phyloP scores from a whole-genome alignment of 2,113 vertebrate genomes.

The Vidua macroura region DNA sequence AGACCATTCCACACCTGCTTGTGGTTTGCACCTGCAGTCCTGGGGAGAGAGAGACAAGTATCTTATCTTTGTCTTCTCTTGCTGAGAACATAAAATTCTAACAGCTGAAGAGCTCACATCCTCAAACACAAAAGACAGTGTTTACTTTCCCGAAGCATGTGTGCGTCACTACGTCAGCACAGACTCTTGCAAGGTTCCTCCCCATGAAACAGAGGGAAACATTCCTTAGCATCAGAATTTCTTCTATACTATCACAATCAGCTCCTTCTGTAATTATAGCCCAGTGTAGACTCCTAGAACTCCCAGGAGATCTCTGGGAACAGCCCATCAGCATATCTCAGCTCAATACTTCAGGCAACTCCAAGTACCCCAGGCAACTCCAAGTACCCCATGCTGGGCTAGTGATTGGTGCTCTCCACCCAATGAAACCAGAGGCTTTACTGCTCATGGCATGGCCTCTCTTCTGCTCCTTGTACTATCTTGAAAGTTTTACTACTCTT shows the following conservation, averaged over 20 bases:
- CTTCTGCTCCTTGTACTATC: background rate
- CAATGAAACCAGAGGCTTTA: background rate
- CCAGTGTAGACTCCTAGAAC: background rate
- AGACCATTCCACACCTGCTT: slow-evolving; percentile 91
- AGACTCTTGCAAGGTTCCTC: background rate
- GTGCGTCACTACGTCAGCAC: accelerated
- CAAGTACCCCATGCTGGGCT: background rate
- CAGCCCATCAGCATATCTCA: accelerated
- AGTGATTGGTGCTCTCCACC: accelerated
- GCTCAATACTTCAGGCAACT: background rate
- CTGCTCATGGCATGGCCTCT: background rate
- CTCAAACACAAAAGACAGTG: background rate
- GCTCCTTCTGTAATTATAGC: background rate
- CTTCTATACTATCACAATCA: background rate
- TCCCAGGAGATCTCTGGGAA: background rate
- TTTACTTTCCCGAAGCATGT: background rate
- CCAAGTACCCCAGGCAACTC: background rate
- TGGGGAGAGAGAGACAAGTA: slow-evolving; percentile 38
- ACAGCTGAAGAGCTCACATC: background rate
- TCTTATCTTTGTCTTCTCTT: background rate
- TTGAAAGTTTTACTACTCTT: background rate
- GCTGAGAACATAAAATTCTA: background rate
- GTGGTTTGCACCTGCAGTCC: slow-evolving; percentile 85
- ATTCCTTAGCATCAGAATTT: background rate
- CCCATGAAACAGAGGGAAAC: background rate